Base-by-base conservation (phyloP, 2,797 vertebrate species). In the Aeoliscus strigatus region DNA sequence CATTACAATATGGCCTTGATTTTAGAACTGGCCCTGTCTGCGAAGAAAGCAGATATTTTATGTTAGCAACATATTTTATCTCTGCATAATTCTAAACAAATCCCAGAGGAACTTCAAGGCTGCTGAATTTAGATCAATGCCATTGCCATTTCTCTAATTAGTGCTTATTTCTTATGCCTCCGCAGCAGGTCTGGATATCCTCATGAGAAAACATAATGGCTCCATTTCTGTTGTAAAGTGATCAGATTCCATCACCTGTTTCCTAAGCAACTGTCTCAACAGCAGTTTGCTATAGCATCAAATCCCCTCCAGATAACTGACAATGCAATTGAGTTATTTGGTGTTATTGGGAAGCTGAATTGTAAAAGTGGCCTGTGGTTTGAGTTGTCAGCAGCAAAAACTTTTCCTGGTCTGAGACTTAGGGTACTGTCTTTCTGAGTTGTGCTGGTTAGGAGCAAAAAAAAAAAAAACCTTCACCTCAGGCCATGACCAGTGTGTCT, bases 161-260 rank as follows among this genome's bases (percentile, higher is more conserved):
- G 27, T 55, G 51, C 45, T 30, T 32, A n/a, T n/a, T n/a, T n/a
- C n/a, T n/a, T n/a, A n/a, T n/a, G n/a, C n/a, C n/a, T n/a, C n/a
- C n/a, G 14, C 27, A 49, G 51, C 32, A 36, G 24, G 14, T 61
- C 35, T 66, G 35, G 8, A 51, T 47, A 32, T 51, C 26, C 39
- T 38, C 48, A 35, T 74, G 56, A 47, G 52, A 55, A 39, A 16
- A 45, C 60, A 48, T 72, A 58, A 57, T 54, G 24, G 29, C 51
- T 58, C 66, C 60, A 55, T 63, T 66, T 51, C 64, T 44, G 44
- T 51, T 40, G 23, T 53, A 66, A 58, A 56, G 28, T 50, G 49
- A 67, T 75, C 51, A 37, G 17, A 39, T 66, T 73, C 37, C 52
- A 38, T 66, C 61, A 71, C 46, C 45, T 57, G 39, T 71, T 75